These are phyloP conservation scores for Trinorchestia longiramus DNA, from an alignment of 1,140 invertebrate species.

Conservation along the genomic window DNA sequence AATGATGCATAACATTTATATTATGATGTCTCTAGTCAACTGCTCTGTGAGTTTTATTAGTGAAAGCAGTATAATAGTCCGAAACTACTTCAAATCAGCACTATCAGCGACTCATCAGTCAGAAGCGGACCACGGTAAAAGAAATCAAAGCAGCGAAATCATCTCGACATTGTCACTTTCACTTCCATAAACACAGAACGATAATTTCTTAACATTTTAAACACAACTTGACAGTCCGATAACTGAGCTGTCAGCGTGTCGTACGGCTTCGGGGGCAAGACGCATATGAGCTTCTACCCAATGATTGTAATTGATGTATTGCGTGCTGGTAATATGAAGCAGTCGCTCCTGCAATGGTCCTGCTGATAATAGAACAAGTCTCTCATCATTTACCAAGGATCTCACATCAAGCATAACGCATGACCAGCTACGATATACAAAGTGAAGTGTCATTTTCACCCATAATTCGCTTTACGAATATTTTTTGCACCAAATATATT, in stretches of 20 bases:
- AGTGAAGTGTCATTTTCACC: neutral
- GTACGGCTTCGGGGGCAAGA: neutral
- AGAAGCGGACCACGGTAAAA: neutral
- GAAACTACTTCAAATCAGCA: neutral
- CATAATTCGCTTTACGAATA: neutral
- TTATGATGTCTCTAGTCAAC: neutral
- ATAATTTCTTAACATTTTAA: neutral
- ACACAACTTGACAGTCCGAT: neutral
- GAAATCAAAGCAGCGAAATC: neutral
- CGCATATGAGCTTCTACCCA: neutral
- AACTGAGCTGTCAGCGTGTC: neutral
- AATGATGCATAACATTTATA: too few species aligned
- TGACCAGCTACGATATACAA: neutral
- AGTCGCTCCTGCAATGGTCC: neutral
- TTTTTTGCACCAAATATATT: neutral
- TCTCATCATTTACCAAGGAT: neutral
- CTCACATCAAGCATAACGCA: neutral
- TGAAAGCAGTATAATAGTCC: neutral
- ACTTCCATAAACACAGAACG: neutral
- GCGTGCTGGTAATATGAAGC: neutral
- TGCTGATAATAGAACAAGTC: neutral
- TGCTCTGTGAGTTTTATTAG: neutral
- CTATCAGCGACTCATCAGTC: neutral
- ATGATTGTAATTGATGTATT: constrained; percentile 2
- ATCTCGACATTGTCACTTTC: neutral